Evolutionary conservation across 2,888 invertebrate genomes (phyloP).

Genomic region (Mylabris sibirica): DNA sequence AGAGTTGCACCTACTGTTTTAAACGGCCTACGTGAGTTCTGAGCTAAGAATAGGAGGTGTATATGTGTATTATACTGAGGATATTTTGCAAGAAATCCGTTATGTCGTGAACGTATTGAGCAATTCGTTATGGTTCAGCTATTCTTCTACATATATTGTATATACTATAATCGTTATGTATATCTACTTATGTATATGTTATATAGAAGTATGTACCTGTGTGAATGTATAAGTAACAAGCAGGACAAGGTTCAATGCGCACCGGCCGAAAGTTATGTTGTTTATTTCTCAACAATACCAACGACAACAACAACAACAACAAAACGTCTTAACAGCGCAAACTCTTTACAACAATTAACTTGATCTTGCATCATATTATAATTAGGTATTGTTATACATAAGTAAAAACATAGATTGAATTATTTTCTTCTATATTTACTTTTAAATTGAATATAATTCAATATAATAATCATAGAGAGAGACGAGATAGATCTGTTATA

Average conservation of each 20-base stretch:
- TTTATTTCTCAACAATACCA: constrained; percentile 32
- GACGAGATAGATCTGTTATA: not conserved
- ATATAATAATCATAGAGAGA: not conserved
- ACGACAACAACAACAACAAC: constrained; percentile 1
- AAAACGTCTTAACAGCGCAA: constrained; percentile 29
- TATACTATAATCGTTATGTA: not conserved
- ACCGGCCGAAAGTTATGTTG: constrained; percentile 37
- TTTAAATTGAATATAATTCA: not conserved
- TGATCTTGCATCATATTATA: constrained; percentile 31
- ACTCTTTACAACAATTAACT: constrained; percentile 30
- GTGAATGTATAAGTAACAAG: constrained; percentile 29
- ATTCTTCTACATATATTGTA: not conserved
- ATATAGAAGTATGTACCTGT: constrained; percentile 23
- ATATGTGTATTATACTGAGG: not conserved
- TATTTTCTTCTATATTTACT: not conserved
- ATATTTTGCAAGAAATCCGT: constrained; percentile 34
- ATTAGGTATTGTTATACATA: not conserved
- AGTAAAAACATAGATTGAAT: not conserved
- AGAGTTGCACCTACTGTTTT: no score
- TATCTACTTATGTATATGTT: not conserved
- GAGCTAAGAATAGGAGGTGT: not conserved
- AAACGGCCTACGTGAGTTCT: no score
- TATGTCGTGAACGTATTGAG: constrained; percentile 34
- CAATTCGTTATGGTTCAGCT: constrained; percentile 20
- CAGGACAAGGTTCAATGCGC: constrained; percentile 43